Evolutionary conservation across 1,140 invertebrate species (phyloP).

Genomic region (Tyrophagus putrescentiae): DNA sequence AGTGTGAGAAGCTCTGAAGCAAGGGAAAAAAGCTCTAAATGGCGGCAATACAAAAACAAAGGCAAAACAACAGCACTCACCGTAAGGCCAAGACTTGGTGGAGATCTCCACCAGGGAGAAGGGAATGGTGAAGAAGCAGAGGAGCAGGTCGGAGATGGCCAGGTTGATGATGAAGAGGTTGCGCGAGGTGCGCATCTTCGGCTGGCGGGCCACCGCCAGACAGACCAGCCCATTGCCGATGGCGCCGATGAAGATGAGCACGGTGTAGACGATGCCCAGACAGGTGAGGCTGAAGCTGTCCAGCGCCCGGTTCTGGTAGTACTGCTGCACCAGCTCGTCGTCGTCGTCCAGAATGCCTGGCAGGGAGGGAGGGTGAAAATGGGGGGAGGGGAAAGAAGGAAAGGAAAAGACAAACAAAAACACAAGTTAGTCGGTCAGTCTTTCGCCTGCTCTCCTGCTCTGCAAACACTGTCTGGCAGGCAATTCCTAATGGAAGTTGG

Average conservation of each 20-base stretch:
- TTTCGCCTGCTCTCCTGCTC: too few relatives aligned
- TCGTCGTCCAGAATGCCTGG: not conserved
- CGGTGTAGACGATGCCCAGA: slow-evolving; percentile 51
- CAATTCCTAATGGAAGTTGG: too few relatives aligned
- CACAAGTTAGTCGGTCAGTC: too few relatives aligned
- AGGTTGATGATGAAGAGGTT: slow-evolving; percentile 82
- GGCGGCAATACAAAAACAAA: too few relatives aligned
- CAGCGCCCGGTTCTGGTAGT: slow-evolving; percentile 43
- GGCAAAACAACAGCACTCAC: slow-evolving; percentile 23
- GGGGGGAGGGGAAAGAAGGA: not conserved
- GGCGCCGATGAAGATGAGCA: slow-evolving; percentile 58
- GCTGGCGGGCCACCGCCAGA: slow-evolving; percentile 55
- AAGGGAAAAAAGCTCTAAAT: too few relatives aligned
- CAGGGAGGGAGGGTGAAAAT: too few relatives aligned
- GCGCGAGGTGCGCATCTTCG: slow-evolving; percentile 63
- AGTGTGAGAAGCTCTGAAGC: too few relatives aligned
- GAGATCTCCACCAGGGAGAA: slow-evolving; percentile 64
- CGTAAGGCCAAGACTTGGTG: slow-evolving; percentile 41
- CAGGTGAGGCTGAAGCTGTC: slow-evolving; percentile 46
- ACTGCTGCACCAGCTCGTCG: slow-evolving; percentile 19
- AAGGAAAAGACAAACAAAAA: not conserved
- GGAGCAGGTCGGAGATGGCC: slow-evolving; percentile 63
- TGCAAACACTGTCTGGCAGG: too few relatives aligned
- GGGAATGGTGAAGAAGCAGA: slow-evolving; percentile 70
- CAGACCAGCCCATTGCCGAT: slow-evolving; percentile 64